A percentile compares a stretch with the other conserved stretches of the same genome.
Conservation (phyloP, 2,113 vertebrate species). For the Elgaria multicarinata region DNA sequence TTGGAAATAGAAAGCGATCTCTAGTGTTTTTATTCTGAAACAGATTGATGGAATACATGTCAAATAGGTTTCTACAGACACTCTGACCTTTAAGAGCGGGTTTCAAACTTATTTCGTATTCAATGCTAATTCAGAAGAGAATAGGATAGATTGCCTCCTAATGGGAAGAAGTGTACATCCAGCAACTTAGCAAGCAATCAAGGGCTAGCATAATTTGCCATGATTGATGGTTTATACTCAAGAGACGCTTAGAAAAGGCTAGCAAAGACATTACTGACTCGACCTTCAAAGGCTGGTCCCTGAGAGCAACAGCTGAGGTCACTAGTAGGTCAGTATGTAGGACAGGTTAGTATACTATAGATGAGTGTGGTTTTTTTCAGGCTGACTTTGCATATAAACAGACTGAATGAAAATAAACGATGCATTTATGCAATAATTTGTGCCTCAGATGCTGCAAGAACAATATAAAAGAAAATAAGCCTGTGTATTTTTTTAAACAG, state of each 20-base stretch:
- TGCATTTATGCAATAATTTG: not conserved
- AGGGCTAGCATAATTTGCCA: not conserved
- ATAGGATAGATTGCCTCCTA: slow-evolving; percentile 5
- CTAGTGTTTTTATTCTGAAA: not conserved
- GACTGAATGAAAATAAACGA: not conserved
- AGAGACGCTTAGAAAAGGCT: not conserved
- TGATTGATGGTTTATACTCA: slow-evolving; percentile 26
- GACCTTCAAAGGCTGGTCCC: slow-evolving; percentile 2
- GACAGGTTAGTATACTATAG: not conserved
- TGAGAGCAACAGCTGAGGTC: not conserved
- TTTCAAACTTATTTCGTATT: not conserved
- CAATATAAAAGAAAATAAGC: not conserved
- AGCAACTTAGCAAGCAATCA: not conserved
- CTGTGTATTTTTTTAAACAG: not conserved
- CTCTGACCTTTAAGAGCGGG: slow-evolving; percentile 5
- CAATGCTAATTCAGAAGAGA: slow-evolving; percentile 6
- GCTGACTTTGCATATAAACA: not conserved
- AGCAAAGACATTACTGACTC: slow-evolving; percentile 11
- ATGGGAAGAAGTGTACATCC: slow-evolving; percentile 12
- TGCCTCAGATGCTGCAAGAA: not conserved
- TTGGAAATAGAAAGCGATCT: not conserved
- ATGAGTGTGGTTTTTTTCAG: not conserved
- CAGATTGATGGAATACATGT: not conserved
- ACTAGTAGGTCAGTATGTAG: not conserved
- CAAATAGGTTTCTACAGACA: not conserved